A percentile compares a stretch with the other conserved stretches of the same genome.
Conservation (phyloP, 2,113 vertebrate species). For the Labrus mixtus region DNA sequence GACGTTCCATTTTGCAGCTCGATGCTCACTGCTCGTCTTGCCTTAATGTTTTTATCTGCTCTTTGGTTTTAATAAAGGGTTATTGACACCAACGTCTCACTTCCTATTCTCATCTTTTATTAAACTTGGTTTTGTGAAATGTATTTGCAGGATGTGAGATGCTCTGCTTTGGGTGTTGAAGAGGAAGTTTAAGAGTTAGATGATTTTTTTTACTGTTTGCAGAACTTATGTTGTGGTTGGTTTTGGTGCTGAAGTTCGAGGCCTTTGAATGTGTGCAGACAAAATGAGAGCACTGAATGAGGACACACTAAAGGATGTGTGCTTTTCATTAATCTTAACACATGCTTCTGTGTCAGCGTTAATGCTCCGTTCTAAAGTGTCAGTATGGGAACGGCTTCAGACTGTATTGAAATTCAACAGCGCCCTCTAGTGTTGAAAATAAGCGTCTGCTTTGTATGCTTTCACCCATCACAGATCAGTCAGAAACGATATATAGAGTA, state of each 20-base stretch:
- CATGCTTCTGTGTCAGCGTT: conserved; percentile 3
- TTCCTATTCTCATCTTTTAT: background rate
- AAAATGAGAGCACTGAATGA: conserved; percentile 14
- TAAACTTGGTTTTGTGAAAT: background rate
- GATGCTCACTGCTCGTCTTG: conserved; percentile 79
- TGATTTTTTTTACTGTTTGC: background rate
- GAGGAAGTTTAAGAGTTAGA: background rate
- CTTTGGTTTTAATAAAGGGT: conserved; percentile 83
- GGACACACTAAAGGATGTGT: background rate
- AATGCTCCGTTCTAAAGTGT: background rate
- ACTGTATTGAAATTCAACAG: conserved; percentile 13
- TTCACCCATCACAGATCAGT: too few species aligned
- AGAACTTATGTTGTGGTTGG: background rate
- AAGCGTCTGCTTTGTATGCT: background rate
- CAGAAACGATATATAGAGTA: too few species aligned
- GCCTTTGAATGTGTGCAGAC: background rate
- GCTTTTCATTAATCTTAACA: conserved; percentile 14
- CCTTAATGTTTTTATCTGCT: conserved; percentile 85
- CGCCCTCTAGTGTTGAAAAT: conserved; percentile 72
- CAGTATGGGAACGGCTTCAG: too few species aligned
- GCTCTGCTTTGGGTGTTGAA: background rate
- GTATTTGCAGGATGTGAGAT: background rate
- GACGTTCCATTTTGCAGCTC: conserved; percentile 72
- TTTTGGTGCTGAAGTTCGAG: background rate
- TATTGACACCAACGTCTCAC: conserved; percentile 32